phyloP scores from a whole-genome alignment of 2,888 invertebrate species.

The Microctonus aethiopoides region DNA sequence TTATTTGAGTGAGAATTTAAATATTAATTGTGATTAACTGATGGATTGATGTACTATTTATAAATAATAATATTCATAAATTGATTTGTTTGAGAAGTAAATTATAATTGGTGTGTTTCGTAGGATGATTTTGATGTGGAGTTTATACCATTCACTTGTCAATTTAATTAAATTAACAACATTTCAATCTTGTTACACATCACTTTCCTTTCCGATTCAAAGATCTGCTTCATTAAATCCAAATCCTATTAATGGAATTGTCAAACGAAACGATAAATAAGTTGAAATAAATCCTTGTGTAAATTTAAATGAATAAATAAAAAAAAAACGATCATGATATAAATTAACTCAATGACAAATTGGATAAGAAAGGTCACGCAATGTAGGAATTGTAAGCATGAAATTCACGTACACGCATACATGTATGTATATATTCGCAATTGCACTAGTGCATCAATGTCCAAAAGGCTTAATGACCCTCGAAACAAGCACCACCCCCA shows the following conservation, averaged over 20 bases:
- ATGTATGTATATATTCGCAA: not conserved
- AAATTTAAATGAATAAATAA: not conserved
- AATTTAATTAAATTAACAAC: constrained; percentile 38
- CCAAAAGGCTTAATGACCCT: constrained; percentile 58
- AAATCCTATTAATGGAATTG: not conserved
- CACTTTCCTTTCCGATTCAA: not conserved
- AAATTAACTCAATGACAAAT: not conserved
- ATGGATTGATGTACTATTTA: too few relatives aligned
- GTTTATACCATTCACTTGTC: constrained; percentile 51
- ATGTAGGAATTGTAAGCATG: not conserved
- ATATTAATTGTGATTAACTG: too few relatives aligned
- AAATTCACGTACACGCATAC: too few relatives aligned
- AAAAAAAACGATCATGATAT: not conserved
- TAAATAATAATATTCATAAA: too few relatives aligned
- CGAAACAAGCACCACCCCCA: constrained; percentile 59
- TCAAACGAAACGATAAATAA: not conserved
- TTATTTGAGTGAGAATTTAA: too few relatives aligned
- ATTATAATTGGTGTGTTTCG: not conserved
- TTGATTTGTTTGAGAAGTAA: too few relatives aligned
- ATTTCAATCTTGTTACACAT: not conserved
- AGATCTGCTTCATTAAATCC: not conserved
- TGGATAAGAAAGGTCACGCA: not conserved
- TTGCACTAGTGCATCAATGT: constrained; percentile 10
- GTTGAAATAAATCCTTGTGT: not conserved
- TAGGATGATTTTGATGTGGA: constrained; percentile 39